Evolutionary conservation across 2,797 vertebrate genomes (phyloP), one percentile per base, ranked within the genome.

Genomic region (Champsocephalus gunnari): DNA sequence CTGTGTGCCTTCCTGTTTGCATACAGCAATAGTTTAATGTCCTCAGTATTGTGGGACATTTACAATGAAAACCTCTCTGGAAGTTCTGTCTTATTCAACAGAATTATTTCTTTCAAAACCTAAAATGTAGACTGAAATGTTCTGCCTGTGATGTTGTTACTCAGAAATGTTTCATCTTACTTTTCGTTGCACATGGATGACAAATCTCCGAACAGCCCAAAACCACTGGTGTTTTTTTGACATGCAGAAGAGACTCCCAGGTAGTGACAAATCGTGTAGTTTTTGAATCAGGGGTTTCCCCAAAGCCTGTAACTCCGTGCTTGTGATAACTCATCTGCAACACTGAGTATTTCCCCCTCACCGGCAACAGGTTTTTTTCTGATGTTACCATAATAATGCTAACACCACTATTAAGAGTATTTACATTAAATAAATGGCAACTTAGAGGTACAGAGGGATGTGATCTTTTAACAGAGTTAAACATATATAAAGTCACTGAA

Each of bases 281-380:
- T 82, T 61, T 58, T 75, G 12, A 57, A 65, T 6, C 55, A 57
- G 87, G 85, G 81, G 75, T 81, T 88, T 79, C 62, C 84, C 84
- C 71, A n/a, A 66, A 77, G 56, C 57, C 44, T 59, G 11, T 34
- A 32, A 64, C 63, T 68, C 19, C n/a, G 28, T 66, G 59, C 44
- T 68, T 70, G 12, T 48, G 72, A 43, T 28, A 64, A 51, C 61
- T 82, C 17, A 88, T 87, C 83, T 86, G 83, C 76, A 83, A 85
- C 51, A 38, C 34, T 9, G 59, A 81, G 32, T 53, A 44, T 84
- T 76, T 65, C 54, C 81, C 80, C 73, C 50, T 64, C 70, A 81
- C 76, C 72, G 65, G 70, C 59, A 68, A 12, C 41, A 14, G 38
- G 77, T 75, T 66, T 48, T 66, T 70, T 56, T 75, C 51, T 44